Evolutionary conservation across 2,888 invertebrate genomes (phyloP), one percentile per base, ranked within the genome.

Genomic region (Brenthis hecate): DNA sequence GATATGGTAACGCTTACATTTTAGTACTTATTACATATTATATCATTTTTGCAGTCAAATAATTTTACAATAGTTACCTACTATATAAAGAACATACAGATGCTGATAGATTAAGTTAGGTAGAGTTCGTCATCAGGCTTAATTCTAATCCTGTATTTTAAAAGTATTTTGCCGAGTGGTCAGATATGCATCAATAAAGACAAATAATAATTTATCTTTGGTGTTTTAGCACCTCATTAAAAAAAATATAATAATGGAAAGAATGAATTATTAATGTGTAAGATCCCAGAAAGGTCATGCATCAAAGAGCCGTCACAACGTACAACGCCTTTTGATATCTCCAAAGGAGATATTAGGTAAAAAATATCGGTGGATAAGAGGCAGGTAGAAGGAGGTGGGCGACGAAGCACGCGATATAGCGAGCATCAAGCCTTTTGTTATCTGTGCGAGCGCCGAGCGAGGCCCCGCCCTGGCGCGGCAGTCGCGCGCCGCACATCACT

Each of bases 401-500:
- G 71, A 58, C 69, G 68, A 60, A 55, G 65, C 69, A 55, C 65
- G 70, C 68, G 61, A 67, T 65, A 65, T 53, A 69, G 64, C 64
- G 69, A 74, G 72, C 77, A 76, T 73, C 71, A 84, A 84, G 87
- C 61, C 83, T 86, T 75, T 86, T 83, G 85, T 88, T 92, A 91
- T 91, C 91, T 86, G 83, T 80, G 84, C 80, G 53, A 62, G 62
- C 54, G 62, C 16, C 36, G 54, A 62, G 8, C 79, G 82, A 84
- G 69, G 80, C 83, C 79, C 83, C 81, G 84, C 84, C 81, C 78
- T 78, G 79, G 71, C 75, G 74, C 75, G 63, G 68, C 72, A 55
- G 65, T 62, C 72, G 78, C 80, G 73, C 80, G 77, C 79, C 72
- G 65, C 73, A 66, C 72, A 47, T 50, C 66, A 61, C 53, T 60